Conservation (phyloP, 2,797 vertebrate species). For the Echeneis naucrates region DNA sequence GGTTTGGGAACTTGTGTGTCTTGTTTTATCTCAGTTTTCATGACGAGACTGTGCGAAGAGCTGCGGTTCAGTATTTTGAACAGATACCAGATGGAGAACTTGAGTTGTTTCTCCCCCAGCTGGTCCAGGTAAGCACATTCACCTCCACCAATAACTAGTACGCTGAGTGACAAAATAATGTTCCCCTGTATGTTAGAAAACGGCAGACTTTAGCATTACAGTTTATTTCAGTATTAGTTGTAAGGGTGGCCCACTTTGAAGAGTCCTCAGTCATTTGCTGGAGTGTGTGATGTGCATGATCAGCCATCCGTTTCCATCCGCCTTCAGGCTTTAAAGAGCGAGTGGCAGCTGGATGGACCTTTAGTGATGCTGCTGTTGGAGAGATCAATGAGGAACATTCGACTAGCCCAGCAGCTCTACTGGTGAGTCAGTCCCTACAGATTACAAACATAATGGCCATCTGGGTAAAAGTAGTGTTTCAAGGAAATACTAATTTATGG, state of each 20-base stretch:
- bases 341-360: conserved; percentile 89
- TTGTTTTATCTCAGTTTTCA: conserved; percentile 90
- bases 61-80: conserved; percentile 86
- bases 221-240: neutral
- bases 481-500: neutral
- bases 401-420: conserved; percentile 87
- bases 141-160: neutral
- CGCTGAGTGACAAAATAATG: neutral
- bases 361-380: conserved; percentile 87
- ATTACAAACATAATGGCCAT: neutral
- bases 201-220: neutral
- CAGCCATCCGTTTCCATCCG: neutral
- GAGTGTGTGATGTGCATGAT: conserved; percentile 4
- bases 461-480: neutral
- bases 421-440: conserved; percentile 80
- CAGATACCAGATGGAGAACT: conserved; percentile 86
- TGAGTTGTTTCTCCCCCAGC: conserved; percentile 88
- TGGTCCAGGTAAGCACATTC: conserved; percentile 87
- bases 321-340: conserved; percentile 88
- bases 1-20: conserved; percentile 20
- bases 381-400: conserved; percentile 85
- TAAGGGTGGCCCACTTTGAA: neutral
- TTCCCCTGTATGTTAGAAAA: neutral
- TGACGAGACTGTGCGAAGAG: conserved; percentile 87
- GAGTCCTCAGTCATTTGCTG: neutral